phyloP scores from a whole-genome alignment of 2,797 vertebrate species.

The Eulemur coronatus region DNA sequence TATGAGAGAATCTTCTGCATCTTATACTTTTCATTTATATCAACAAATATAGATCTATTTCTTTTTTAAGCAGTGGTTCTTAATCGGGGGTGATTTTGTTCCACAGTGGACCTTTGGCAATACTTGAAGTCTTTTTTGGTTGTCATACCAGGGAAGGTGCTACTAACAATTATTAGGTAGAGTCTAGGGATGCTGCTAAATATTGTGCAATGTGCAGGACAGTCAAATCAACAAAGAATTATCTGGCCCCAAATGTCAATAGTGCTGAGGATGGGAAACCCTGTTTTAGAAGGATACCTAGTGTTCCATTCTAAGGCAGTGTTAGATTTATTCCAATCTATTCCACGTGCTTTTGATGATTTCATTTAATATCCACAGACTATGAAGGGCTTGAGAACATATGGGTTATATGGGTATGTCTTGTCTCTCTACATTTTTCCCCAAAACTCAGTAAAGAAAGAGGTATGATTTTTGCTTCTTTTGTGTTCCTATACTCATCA shows the following conservation, averaged over 20 bases:
- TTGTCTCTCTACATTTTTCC: background rate
- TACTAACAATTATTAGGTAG: background rate
- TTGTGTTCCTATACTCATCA: slow-evolving; percentile 5
- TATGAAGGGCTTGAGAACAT: background rate
- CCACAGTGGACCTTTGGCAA: background rate
- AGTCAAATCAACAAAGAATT: background rate
- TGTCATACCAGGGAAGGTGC: background rate
- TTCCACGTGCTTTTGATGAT: slow-evolving; percentile 3
- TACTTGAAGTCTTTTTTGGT: background rate
- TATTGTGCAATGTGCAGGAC: background rate
- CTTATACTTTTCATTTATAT: slow-evolving; percentile 7
- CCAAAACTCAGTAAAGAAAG: slow-evolving; percentile 2
- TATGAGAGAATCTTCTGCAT: background rate
- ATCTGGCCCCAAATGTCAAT: background rate
- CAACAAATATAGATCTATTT: background rate
- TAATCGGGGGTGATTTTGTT: background rate
- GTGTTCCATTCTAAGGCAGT: background rate
- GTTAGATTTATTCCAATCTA: slow-evolving; percentile 20
- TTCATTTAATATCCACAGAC: background rate
- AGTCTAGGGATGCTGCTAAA: background rate
- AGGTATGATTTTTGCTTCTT: background rate
- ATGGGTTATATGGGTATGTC: background rate
- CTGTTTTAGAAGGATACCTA: background rate
- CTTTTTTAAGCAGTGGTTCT: background rate
- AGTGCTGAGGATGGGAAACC: background rate